Evolutionary conservation across 2,888 invertebrate genomes (phyloP).

Genomic region (Hyalella azteca): DNA sequence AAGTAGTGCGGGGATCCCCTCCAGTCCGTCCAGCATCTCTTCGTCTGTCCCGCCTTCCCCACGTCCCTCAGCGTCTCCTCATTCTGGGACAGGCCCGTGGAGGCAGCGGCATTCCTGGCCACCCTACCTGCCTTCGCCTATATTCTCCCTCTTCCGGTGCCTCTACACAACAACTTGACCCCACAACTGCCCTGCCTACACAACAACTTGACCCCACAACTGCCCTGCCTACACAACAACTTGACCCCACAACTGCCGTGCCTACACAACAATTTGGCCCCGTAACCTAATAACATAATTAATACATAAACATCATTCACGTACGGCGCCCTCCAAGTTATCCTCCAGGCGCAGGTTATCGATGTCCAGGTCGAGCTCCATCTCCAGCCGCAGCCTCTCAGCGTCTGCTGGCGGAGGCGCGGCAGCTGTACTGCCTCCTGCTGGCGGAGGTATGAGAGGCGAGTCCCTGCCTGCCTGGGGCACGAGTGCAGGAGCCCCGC

Average conservation of each 20-base stretch:
- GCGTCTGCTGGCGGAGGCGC: constrained; percentile 59
- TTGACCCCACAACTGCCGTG: background rate
- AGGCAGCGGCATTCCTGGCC: no score
- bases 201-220: background rate
- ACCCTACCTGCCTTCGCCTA: no score
- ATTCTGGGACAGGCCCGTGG: no score
- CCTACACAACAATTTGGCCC: background rate
- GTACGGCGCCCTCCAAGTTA: constrained; percentile 75
- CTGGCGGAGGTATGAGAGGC: constrained; percentile 31
- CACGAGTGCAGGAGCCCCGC: background rate
- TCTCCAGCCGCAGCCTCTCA: constrained; percentile 66
- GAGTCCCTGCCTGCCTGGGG: background rate
- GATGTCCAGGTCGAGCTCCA: constrained; percentile 82
- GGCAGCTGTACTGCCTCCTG: constrained; percentile 59
- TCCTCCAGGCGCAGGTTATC: constrained; percentile 82
- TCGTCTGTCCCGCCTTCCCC: no score
- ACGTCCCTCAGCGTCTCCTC: no score
- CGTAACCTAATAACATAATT: background rate
- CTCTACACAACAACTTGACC: no score
- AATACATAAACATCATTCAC: constrained; percentile 43
- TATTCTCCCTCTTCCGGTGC: no score
- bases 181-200: background rate
- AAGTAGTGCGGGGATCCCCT: no score
- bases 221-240: background rate
- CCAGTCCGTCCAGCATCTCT: no score